Base-by-base conservation (phyloP, 2,113 vertebrate species). In the Symphodus melops region DNA sequence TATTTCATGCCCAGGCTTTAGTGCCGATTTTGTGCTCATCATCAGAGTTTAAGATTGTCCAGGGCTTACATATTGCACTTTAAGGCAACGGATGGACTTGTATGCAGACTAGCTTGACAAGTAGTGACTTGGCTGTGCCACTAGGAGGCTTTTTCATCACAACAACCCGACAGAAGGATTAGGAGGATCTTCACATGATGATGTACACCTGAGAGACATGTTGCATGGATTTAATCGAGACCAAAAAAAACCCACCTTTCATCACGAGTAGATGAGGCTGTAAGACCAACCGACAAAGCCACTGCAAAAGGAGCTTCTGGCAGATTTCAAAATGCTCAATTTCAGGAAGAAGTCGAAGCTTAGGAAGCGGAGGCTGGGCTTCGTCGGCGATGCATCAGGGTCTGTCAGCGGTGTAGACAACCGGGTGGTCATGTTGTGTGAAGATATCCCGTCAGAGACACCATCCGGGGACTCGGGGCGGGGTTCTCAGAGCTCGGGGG, bases 371-470 rank as follows among this genome's bases (percentile, higher is more conserved):
- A 69, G 86, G 23, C 28, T 44, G 13, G 76, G 88, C 64, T 88
- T 87, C 42, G 14, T 36, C 4, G 75, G 86, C 3, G 68, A 80
- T 3, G 5, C 1, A 0, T 71, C 63, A 0, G 67, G 75, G 36
- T 78, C 81, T 1, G 0, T 25, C 48, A 83, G 56, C 0, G 33
- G 91, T 19, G 20, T 56, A 21, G 74, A 89, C 25, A 75, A 92
- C 46, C 82, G 86, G 13, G 93, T 95, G 82, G 68, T 95, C 77
- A 94, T 95, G 95, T 2, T 94, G 6, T 95, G 94, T 13, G 94
- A 95, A 48, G 94, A 94, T 3, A 66, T 95, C 8, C 91, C 93
- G 0, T 91, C 92, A 1, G 85, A 81, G 44, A 68, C 54, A 39
- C 93, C 90, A 49, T 83, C 75, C 70, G 55, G 58, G 39, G 77